Percentiles rank a stretch among this genome's conserved stretches.
phyloP scores from a whole-genome alignment of 2,113 vertebrate genomes.

The Vulpes ferrilata region DNA sequence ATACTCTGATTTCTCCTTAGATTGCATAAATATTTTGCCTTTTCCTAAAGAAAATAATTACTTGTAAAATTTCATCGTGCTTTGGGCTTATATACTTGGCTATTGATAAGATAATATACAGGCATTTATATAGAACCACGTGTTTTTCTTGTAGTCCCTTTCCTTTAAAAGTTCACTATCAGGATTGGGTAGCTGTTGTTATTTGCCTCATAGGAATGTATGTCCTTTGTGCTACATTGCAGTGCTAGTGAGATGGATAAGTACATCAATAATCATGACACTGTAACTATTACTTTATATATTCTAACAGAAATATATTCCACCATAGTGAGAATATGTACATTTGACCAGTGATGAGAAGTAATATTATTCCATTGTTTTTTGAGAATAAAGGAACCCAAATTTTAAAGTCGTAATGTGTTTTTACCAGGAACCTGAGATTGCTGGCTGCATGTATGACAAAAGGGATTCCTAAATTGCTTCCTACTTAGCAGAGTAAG shows the following conservation, averaged over 20 bases:
- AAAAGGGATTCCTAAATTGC: background rate
- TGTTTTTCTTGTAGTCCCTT: background rate
- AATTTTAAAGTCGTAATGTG: background rate
- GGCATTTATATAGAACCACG: background rate
- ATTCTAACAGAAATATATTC: background rate
- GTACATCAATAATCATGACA: background rate
- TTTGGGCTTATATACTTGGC: background rate
- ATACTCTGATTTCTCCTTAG: background rate
- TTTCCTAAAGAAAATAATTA: constrained; percentile 19
- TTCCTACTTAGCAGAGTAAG: background rate
- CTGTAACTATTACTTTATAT: background rate
- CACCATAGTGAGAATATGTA: background rate
- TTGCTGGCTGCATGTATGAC: background rate
- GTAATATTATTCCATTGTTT: background rate
- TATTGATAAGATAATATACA: background rate
- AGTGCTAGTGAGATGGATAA: background rate
- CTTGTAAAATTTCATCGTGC: background rate
- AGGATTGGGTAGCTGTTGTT: background rate
- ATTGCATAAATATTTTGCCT: background rate
- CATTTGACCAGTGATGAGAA: background rate
- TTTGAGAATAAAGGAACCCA: background rate
- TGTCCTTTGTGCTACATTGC: background rate
- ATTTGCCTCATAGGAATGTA: background rate
- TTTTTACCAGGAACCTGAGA: background rate
- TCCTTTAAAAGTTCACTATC: background rate